Evolutionary conservation across 2,113 vertebrate species (phyloP).

Genomic region (Litocranius walleri): DNA sequence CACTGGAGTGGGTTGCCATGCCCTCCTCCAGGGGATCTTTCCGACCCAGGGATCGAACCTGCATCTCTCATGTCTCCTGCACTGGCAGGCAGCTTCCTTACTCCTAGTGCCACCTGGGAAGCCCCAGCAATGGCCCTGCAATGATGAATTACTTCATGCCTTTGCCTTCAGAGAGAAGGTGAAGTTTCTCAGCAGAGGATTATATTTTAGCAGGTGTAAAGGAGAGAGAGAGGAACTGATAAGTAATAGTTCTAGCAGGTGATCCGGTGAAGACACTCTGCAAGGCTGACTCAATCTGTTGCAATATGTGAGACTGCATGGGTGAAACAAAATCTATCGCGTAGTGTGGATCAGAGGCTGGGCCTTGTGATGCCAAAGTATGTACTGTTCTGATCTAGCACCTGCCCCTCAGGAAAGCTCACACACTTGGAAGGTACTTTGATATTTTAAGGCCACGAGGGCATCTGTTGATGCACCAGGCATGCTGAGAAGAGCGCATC

Average conservation of each 20-base stretch:
- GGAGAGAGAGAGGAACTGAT: background rate
- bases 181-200: background rate
- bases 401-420: background rate
- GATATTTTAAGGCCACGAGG: background rate
- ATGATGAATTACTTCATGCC: background rate
- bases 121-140: background rate
- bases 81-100: background rate
- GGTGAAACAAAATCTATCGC: background rate
- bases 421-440: background rate
- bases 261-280: background rate
- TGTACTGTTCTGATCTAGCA: background rate
- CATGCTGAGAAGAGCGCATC: slow-evolving; percentile 17
- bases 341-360: background rate
- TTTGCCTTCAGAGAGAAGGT: background rate
- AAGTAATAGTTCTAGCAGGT: background rate
- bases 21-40: background rate
- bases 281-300: background rate
- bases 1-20: background rate
- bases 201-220: background rate
- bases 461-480: background rate
- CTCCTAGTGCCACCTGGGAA: background rate
- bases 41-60: background rate
- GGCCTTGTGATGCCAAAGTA: background rate
- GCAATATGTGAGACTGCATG: background rate
- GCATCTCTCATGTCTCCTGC: background rate